Percentiles rank a stretch among this genome's conserved stretches.
These are phyloP conservation scores for Corythornis cristatus DNA, from an alignment of 2,113 vertebrate species.

Conservation along the genomic window DNA sequence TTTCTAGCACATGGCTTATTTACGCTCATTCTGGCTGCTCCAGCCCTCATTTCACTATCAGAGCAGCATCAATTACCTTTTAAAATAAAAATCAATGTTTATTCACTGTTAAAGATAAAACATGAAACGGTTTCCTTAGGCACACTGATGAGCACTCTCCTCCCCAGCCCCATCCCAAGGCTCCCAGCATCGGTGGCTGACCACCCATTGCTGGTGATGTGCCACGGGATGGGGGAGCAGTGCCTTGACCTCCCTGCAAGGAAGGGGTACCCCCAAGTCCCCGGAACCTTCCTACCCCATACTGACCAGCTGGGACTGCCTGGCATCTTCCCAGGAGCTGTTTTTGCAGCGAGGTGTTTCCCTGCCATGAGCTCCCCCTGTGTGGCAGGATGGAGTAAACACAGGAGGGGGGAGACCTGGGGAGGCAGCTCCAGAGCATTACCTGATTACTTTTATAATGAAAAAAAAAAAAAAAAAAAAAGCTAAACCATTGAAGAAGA, in stretches of 20 bases:
- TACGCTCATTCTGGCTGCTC: background rate
- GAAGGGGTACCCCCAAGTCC: background rate
- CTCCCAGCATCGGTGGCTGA: rapidly evolving
- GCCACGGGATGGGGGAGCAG: rapidly evolving
- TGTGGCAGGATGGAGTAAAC: background rate
- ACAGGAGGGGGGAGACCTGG: background rate
- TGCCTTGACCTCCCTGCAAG: rapidly evolving
- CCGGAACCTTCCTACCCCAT: background rate
- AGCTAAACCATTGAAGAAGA: background rate
- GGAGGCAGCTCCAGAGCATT: background rate
- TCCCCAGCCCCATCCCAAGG: background rate
- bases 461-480: background rate
- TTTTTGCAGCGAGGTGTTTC: rapidly evolving
- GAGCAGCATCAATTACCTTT: slow-evolving; percentile 25
- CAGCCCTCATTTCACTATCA: background rate
- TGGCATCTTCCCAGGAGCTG: background rate
- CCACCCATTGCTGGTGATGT: rapidly evolving
- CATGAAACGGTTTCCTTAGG: background rate
- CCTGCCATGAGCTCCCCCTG: background rate
- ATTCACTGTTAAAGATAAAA: slow-evolving; percentile 3
- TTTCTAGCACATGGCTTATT: slow-evolving; percentile 31
- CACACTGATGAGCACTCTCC: background rate
- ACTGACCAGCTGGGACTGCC: background rate
- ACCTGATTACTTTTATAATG: slow-evolving; percentile 2
- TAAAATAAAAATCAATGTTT: slow-evolving; percentile 56